These are phyloP conservation scores for Parnassius glacialis DNA, from an alignment of 2,888 invertebrate genomes.

Conservation along the genomic window DNA sequence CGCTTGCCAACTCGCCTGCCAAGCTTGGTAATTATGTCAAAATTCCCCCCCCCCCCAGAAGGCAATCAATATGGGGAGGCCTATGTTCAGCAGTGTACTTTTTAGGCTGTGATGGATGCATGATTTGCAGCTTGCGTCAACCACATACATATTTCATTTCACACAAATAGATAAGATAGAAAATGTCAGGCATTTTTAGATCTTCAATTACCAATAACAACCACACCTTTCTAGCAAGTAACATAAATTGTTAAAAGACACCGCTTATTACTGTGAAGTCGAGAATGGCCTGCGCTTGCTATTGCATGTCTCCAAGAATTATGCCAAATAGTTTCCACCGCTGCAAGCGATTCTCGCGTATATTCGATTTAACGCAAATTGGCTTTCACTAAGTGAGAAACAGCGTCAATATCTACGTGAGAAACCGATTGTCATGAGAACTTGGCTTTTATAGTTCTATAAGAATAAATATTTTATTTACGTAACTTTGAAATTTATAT, in stretches of 20 bases:
- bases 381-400: constrained; percentile 26
- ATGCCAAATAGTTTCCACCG: constrained; percentile 17
- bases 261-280: constrained; percentile 16
- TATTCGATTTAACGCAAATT: constrained; percentile 27
- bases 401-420: constrained; percentile 25
- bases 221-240: constrained; percentile 17
- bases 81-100: too few relatives aligned
- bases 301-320: constrained; percentile 16
- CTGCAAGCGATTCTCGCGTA: constrained; percentile 24
- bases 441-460: too few relatives aligned
- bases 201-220: constrained; percentile 14
- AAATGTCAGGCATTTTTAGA: constrained; percentile 10
- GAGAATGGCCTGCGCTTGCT: constrained; percentile 10
- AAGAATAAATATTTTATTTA: too few relatives aligned
- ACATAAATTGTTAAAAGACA: constrained; percentile 21
- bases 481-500: too few relatives aligned
- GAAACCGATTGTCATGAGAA: constrained; percentile 18
- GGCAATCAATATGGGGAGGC: too few relatives aligned
- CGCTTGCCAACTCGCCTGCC: too few relatives aligned
- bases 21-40: too few relatives aligned
- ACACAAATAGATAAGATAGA: too few relatives aligned
- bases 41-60: too few relatives aligned
- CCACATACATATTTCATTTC: too few relatives aligned
- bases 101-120: too few relatives aligned
- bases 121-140: too few relatives aligned